phyloP scores from a whole-genome alignment of 2,113 vertebrate genomes.

The Riparia riparia region DNA sequence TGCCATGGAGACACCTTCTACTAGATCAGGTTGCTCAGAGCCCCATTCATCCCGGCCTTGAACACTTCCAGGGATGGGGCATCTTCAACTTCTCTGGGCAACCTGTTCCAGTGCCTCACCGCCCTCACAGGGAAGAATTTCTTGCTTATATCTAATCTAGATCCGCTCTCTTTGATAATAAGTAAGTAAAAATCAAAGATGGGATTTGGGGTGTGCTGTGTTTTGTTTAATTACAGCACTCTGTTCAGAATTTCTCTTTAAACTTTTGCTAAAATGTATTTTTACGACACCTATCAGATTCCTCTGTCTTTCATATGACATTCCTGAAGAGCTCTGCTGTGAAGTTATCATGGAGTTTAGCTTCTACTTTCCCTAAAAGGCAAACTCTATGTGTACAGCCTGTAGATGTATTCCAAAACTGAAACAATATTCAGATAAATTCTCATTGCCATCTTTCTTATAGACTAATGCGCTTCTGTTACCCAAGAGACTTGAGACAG shows the following conservation, averaged over 20 bases:
- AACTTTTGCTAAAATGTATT: not conserved
- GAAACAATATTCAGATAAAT: not conserved
- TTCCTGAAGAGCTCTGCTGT: not conserved
- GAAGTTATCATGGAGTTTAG: not conserved
- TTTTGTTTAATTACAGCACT: not conserved
- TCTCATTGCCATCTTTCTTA: not conserved
- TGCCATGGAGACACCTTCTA: not conserved
- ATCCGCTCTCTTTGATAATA: not conserved
- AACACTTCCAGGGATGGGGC: not conserved
- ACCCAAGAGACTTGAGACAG: not conserved
- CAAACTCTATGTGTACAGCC: not conserved
- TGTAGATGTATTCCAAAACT: not conserved
- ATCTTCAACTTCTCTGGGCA: not conserved
- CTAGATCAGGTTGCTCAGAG: not conserved
- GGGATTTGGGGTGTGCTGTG: not conserved
- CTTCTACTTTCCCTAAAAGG: not conserved
- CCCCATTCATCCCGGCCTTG: not conserved
- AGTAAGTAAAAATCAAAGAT: not conserved
- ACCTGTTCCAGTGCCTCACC: not conserved
- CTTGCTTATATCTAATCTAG: not conserved
- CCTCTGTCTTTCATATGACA: not conserved
- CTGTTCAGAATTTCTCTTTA: not conserved
- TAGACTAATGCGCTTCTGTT: not conserved
- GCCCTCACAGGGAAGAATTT: not conserved
- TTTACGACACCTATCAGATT: not conserved